Conservation (phyloP, 2,113 vertebrate genomes). For the Anarrhichthys ocellatus region DNA sequence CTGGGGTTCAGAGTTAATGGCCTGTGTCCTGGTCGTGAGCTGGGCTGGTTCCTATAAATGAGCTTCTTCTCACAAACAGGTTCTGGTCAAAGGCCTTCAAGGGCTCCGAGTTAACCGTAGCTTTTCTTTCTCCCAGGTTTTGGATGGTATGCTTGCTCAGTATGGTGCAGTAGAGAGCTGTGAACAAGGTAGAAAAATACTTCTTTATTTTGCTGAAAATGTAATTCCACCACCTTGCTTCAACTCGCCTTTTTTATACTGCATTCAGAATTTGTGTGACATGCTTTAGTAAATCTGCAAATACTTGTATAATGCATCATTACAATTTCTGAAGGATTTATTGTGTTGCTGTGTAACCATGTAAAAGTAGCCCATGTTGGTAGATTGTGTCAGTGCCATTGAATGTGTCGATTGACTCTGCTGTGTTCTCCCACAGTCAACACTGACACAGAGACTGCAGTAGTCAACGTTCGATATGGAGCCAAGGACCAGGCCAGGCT, state of each 20-base stretch:
- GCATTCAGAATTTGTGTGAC: neutral
- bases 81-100: slow-evolving; percentile 37
- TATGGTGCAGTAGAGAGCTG: slow-evolving; percentile 80
- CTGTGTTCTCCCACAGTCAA: slow-evolving; percentile 86
- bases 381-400: slow-evolving; percentile 5
- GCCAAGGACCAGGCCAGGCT: slow-evolving; percentile 97
- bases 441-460: slow-evolving; percentile 98
- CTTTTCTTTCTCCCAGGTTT: slow-evolving; percentile 59
- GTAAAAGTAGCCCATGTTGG: neutral
- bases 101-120: slow-evolving; percentile 30
- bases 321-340: neutral
- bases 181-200: slow-evolving; percentile 75
- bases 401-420: slow-evolving; percentile 28
- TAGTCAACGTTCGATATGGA: slow-evolving; percentile 97
- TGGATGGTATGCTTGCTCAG: slow-evolving; percentile 79
- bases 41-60: slow-evolving; percentile 40
- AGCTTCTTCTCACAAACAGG: slow-evolving; percentile 34
- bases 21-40: slow-evolving; percentile 39
- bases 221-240: neutral
- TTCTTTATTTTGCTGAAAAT: neutral
- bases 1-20: slow-evolving; percentile 37
- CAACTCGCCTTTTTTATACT: neutral
- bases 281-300: neutral
- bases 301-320: neutral
- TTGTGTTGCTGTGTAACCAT: neutral